Evolutionary conservation across 2,888 invertebrate genomes (phyloP).

Genomic region (Anaspis maculata): DNA sequence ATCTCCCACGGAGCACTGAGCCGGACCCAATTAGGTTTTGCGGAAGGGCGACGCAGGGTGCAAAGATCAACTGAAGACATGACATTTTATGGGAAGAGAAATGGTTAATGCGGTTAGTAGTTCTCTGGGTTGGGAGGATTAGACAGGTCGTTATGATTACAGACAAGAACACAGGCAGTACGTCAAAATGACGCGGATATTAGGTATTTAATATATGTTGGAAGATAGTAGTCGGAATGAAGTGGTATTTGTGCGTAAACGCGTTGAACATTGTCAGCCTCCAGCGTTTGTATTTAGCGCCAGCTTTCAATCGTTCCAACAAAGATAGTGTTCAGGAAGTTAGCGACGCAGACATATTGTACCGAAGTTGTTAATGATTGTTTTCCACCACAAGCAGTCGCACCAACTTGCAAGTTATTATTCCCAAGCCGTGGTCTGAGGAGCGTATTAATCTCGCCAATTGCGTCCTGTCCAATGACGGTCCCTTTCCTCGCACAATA

Average conservation of each 20-base stretch:
- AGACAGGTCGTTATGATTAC: constrained; percentile 16
- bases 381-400: constrained; percentile 26
- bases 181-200: constrained; percentile 15
- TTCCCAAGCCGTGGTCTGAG: constrained; percentile 19
- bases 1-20: no score
- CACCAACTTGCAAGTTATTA: constrained; percentile 26
- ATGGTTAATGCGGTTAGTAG: constrained; percentile 11
- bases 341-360: constrained; percentile 29
- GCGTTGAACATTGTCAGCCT: constrained; percentile 12
- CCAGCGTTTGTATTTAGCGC: constrained; percentile 16
- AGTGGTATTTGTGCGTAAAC: constrained; percentile 12
- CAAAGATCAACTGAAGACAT: no score
- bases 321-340: constrained; percentile 25
- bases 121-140: constrained; percentile 8
- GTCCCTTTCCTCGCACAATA: no score
- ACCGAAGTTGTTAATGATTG: constrained; percentile 30
- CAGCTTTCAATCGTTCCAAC: constrained; percentile 23
- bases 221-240: constrained; percentile 6
- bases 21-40: no score
- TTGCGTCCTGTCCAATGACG: constrained; percentile 10
- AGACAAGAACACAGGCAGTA: constrained; percentile 12
- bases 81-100: no score
- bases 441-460: constrained; percentile 16
- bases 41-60: no score
- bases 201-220: constrained; percentile 17